Evolutionary conservation across 2,797 vertebrate species (phyloP).

Genomic region (Scolopax bukidnonensis): DNA sequence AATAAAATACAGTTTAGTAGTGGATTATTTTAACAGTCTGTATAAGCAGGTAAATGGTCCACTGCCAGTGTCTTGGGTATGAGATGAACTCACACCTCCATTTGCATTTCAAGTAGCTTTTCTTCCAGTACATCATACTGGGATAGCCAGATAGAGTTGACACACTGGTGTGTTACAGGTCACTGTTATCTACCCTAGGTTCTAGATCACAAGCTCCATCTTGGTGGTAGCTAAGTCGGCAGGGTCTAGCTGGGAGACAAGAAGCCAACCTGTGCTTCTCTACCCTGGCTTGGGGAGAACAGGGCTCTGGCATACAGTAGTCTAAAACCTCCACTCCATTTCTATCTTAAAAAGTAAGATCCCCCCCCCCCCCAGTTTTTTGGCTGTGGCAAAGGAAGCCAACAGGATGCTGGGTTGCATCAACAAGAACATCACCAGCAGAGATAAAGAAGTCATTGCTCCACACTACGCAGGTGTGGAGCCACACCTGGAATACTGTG

Average conservation of each 20-base stretch:
- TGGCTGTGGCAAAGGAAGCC: background rate
- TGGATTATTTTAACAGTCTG: background rate
- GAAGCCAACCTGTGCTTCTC: background rate
- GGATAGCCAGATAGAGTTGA: background rate
- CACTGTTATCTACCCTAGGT: background rate
- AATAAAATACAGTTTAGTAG: background rate
- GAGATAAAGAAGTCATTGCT: background rate
- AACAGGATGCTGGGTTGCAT: background rate
- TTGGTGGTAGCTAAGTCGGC: background rate
- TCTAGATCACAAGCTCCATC: background rate
- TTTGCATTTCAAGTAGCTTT: background rate
- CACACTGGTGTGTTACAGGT: rapidly evolving
- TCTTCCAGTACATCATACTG: rapidly evolving
- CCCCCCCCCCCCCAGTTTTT: background rate
- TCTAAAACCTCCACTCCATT: background rate
- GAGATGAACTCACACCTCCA: background rate
- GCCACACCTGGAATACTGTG: background rate
- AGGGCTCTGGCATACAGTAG: background rate
- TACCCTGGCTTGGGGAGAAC: rapidly evolving
- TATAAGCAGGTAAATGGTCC: background rate
- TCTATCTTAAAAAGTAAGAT: background rate
- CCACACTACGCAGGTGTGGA: background rate
- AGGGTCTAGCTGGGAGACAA: background rate
- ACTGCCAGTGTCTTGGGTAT: rapidly evolving
- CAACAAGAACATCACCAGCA: background rate